phyloP scores from a whole-genome alignment of 2,888 invertebrate genomes.

The Drosophila emarginata region DNA sequence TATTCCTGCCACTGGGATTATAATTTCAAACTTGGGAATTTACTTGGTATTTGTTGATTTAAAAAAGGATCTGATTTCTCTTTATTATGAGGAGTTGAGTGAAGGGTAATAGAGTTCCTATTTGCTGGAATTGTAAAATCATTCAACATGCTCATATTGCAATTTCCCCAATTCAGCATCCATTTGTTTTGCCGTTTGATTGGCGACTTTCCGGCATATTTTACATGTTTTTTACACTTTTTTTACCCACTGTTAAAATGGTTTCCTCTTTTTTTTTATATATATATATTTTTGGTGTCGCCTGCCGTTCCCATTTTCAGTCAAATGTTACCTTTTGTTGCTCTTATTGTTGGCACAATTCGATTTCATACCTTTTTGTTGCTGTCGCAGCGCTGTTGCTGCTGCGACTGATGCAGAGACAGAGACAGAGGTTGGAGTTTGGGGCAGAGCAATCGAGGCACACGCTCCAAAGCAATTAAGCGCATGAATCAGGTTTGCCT shows the following conservation, averaged over 20 bases:
- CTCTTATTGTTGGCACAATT: slow-evolving; percentile 68
- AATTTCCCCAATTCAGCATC: slow-evolving; percentile 50
- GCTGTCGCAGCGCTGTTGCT: slow-evolving; percentile 22
- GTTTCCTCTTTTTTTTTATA: slow-evolving; percentile 15
- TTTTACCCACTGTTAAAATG: slow-evolving; percentile 59
- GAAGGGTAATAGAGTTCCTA: background rate
- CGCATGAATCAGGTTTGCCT: slow-evolving; percentile 79
- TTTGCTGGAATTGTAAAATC: background rate
- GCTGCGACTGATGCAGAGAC: slow-evolving; percentile 27
- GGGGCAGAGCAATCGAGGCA: slow-evolving; percentile 25
- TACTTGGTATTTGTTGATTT: background rate
- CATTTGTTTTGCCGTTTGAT: slow-evolving; percentile 38
- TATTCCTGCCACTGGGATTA: background rate
- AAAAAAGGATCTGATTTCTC: background rate
- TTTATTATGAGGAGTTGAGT: background rate
- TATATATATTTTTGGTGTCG: slow-evolving; percentile 34
- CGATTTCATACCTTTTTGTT: slow-evolving; percentile 69
- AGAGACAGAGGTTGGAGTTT: slow-evolving; percentile 6
- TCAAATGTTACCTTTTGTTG: slow-evolving; percentile 60
- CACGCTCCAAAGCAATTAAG: slow-evolving; percentile 80
- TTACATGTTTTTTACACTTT: slow-evolving; percentile 40
- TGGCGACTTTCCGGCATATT: slow-evolving; percentile 56
- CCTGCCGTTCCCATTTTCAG: slow-evolving; percentile 39
- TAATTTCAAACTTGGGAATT: background rate
- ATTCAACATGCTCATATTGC: slow-evolving; percentile 10